Evolutionary conservation across 2,113 vertebrate genomes (phyloP), one percentile per base, ranked within the genome.

Genomic region (Nettapus auritus): DNA sequence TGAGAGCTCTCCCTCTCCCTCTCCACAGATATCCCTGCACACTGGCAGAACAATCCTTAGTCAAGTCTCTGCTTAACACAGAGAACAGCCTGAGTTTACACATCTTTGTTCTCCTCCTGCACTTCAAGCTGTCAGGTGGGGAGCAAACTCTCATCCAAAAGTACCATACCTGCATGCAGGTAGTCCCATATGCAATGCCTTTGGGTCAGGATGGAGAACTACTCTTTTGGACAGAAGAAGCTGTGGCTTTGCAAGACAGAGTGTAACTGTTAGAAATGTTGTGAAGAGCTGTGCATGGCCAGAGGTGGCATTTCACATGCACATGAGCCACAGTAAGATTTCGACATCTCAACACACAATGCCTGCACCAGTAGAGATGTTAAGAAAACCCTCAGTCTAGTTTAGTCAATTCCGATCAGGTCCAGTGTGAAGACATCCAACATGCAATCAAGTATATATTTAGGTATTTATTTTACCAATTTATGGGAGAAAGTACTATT

Each of bases 1-100:
- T n/a, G 15, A 0, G 14, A 83, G 46, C 56, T n/a, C 28, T 15
- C 5, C 25, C 42, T 67, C 56, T 79, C 26, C 2, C 40, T 28
- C 48, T 33, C 28, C 71, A n/a, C 22, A 55, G 75, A 11, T 2
- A 73, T 0, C 60, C n/a, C 70, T 46, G 40, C 1, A 3, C 42
- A 28, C 4, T 0, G 0, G 31, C 50, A 86, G 52, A 53, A 52
- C 59, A 73, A 34, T 31, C 12, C 36, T 71, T 5, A 3, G 22
- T 4, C 46, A 50, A 77, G 31, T 12, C 73, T 86, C 59, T 62
- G 28, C 69, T 78, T 62, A 42, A 36, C 25, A 44, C 26, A 36
- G 36, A 52, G 21, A 2, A 13, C 50, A 53, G 55, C 31, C 13
- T 21, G 62, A 62, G 18, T 36, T n/a, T 73, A 33, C 22, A 46